Evolutionary conservation across 2,113 vertebrate genomes (phyloP).

Genomic region (Entelurus aequoreus): DNA sequence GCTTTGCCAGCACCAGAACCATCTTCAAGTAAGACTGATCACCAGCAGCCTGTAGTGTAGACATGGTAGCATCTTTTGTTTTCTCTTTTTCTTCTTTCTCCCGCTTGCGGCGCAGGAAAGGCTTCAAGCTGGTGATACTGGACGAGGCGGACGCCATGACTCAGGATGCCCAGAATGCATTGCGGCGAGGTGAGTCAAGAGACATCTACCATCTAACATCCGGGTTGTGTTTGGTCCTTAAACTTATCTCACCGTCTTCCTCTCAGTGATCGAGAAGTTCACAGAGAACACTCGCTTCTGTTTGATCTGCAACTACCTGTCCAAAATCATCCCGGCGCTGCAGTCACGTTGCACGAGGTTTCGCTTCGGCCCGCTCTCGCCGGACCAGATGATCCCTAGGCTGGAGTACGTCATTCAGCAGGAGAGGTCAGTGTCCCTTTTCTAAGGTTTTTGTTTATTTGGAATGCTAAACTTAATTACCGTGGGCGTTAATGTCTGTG

Average conservation of each 20-base stretch:
- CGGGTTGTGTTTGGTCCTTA: neutral
- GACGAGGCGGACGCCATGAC: constrained; percentile 98
- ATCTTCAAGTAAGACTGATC: constrained; percentile 89
- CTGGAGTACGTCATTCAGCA: constrained; percentile 81
- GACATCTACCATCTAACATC: constrained; percentile 23
- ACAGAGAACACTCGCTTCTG: constrained; percentile 97
- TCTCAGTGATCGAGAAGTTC: constrained; percentile 93
- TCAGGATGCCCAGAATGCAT: constrained; percentile 94
- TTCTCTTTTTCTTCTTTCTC: neutral
- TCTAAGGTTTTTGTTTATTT: neutral
- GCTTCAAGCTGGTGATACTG: constrained; percentile 96
- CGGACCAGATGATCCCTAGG: constrained; percentile 89
- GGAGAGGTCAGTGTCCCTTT: constrained; percentile 69
- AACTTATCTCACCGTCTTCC: neutral
- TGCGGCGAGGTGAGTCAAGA: constrained; percentile 83
- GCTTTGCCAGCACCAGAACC: constrained; percentile 94
- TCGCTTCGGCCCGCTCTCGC: constrained; percentile 88
- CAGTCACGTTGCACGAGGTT: constrained; percentile 96
- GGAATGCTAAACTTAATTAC: neutral
- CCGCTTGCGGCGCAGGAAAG: constrained; percentile 73
- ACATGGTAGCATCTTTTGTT: too few species aligned
- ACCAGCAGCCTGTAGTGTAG: too few species aligned
- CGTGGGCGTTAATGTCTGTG: too few species aligned
- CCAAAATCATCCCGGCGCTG: constrained; percentile 95
- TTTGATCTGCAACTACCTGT: constrained; percentile 96